Conservation (phyloP, 1,140 invertebrate species). For the Branchinecta lindahli region DNA sequence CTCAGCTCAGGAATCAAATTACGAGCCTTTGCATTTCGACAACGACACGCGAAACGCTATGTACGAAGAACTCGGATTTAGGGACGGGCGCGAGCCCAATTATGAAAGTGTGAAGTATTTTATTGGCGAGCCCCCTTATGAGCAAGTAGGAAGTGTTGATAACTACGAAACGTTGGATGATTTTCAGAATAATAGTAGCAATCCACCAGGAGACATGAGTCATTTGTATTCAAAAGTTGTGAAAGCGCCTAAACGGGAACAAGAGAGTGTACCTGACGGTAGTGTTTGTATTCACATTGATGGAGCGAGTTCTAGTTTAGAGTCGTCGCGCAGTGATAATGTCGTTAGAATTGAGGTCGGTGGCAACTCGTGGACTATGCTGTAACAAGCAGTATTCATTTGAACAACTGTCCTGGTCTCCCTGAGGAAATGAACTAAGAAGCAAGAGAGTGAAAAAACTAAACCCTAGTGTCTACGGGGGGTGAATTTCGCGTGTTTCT, state of each 20-base stretch:
- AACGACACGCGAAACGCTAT: background rate
- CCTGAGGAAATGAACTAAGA: too few relatives aligned
- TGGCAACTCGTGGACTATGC: background rate
- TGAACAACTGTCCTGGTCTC: too few relatives aligned
- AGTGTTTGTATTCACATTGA: background rate
- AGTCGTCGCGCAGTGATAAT: background rate
- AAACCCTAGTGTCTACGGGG: too few relatives aligned
- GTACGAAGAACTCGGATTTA: background rate
- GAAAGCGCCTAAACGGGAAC: background rate
- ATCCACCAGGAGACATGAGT: background rate
- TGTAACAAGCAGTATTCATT: background rate
- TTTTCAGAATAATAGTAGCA: background rate
- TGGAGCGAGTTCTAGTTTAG: background rate
- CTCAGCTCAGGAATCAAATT: background rate
- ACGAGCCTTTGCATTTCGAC: background rate
- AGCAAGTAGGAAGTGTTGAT: background rate
- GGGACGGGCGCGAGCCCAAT: background rate
- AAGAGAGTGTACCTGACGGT: background rate
- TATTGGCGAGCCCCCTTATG: background rate
- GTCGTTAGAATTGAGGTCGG: background rate
- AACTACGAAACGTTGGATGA: background rate
- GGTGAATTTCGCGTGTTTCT: too few relatives aligned
- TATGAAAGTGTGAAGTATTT: conserved; percentile 9
- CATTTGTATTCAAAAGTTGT: background rate
- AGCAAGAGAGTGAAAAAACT: too few relatives aligned